These are phyloP conservation scores for Antrozous pallidus DNA, from an alignment of 2,797 vertebrate species.

Conservation along the genomic window DNA sequence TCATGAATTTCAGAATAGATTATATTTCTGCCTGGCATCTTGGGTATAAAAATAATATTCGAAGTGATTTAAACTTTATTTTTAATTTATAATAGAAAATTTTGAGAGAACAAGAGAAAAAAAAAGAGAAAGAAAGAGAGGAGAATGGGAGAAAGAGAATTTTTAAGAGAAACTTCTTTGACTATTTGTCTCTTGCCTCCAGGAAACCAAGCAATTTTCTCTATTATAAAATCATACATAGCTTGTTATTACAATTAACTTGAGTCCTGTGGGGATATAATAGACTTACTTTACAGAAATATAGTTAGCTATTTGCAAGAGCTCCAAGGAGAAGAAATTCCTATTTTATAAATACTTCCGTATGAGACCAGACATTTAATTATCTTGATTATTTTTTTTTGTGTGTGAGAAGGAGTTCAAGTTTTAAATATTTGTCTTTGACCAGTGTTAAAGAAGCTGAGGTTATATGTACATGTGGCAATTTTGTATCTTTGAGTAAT, in stretches of 20 bases:
- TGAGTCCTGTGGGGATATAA: background rate
- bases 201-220: background rate
- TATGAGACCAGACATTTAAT: background rate
- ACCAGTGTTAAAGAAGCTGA: background rate
- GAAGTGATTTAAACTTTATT: constrained; percentile 67
- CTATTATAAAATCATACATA: constrained; percentile 35
- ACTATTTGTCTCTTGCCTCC: background rate
- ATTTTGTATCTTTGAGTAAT: background rate
- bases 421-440: background rate
- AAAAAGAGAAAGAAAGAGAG: background rate
- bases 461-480: background rate
- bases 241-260: constrained; percentile 32
- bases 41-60: constrained; percentile 68
- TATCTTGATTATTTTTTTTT: background rate
- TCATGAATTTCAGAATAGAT: constrained; percentile 72
- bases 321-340: background rate
- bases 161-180: background rate
- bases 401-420: background rate
- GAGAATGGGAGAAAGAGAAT: background rate
- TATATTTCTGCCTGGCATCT: constrained; percentile 63
- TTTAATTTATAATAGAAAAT: constrained; percentile 57
- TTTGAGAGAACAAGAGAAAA: background rate
- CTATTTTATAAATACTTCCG: background rate
- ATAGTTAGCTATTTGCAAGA: background rate
- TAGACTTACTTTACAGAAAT: constrained; percentile 22